Base-by-base conservation (phyloP, 2,888 invertebrate species). In the Octonoba sinensis region DNA sequence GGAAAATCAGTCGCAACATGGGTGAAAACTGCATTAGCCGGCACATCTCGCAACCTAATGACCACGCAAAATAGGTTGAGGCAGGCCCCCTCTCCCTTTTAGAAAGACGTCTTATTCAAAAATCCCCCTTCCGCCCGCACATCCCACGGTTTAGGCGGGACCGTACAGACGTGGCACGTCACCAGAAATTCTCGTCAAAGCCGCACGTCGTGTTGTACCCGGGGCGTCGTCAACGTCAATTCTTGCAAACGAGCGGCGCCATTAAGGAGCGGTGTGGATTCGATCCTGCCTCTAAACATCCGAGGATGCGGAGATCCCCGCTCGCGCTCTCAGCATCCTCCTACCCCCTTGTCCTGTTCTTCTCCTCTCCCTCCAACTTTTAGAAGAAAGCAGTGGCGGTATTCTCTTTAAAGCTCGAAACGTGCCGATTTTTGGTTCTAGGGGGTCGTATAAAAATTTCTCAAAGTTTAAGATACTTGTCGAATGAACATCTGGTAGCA, bases 241-340 rank as follows among this genome's bases (percentile, higher is more conserved):
- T 56, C 60, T 16, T n/a, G 67, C 60, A 79, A 79, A 79, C 71
- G 62, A 67, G 22, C 12, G 54, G 64, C 69, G 70, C 75, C 75
- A 75, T 75, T 75, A 75, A 22, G 60, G 22, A 36, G 36, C 36
- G 8, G 36, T 11, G 36, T 11, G 36, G 36, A 36, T 54, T 54
- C 54, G 54, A 20, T 54, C 54, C 20, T 54, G 20, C 54, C 54
- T 54, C 54, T 54, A 54, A 54, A 54, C 54, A 54, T 54, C 54
- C 54, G 36, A 6, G 36, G 36, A 36, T 36, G 36, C 36, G 36
- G 36, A 36, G 36, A 36, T 36, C 36, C 36, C 11, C 36, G 27
- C 27, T 6, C 27, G 36, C 36, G 36, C 36, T 36, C 36, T 36
- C 36, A 36, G 36, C 36, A 36, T 36, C 36, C 36, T 36, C 36